phyloP scores from a whole-genome alignment of 30 jellyfish, hydroid and myxozoan genomes.

The Chrysaora quinquecirrha region DNA sequence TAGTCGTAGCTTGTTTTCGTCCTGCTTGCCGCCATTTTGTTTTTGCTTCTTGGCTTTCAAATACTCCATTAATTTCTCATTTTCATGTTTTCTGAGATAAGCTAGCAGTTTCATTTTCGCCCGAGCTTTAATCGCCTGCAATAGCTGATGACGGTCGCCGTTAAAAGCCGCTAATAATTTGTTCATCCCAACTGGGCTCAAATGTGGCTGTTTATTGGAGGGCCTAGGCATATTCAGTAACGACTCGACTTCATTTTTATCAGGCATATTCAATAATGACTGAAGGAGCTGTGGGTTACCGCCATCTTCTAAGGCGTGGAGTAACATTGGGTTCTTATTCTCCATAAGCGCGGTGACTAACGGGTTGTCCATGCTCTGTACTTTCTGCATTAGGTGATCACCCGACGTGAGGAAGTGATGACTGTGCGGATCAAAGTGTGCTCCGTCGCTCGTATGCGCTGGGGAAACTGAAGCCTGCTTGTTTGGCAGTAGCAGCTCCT shows the following conservation, averaged over 20 bases:
- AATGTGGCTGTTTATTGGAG: neutral
- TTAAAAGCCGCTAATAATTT: slow-evolving; percentile 55
- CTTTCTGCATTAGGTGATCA: slow-evolving; percentile 34
- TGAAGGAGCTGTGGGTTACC: slow-evolving; percentile 64
- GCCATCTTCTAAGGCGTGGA: slow-evolving; percentile 44
- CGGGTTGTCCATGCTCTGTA: slow-evolving; percentile 44
- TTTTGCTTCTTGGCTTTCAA: slow-evolving; percentile 60
- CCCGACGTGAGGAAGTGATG: slow-evolving; percentile 38
- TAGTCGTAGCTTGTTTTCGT: neutral
- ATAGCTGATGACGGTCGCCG: slow-evolving; percentile 37
- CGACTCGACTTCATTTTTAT: too few species aligned
- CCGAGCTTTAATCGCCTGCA: slow-evolving; percentile 48
- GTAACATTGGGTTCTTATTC: slow-evolving; percentile 58
- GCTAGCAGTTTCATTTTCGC: slow-evolving; percentile 44
- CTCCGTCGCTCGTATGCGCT: slow-evolving; percentile 28
- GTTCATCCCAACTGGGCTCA: neutral
- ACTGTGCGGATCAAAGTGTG: slow-evolving; percentile 7
- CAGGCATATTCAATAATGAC: slow-evolving; percentile 18
- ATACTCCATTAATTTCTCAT: slow-evolving; percentile 31
- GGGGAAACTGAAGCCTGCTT: slow-evolving; percentile 18
- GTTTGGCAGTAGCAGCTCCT: slow-evolving; percentile 22
- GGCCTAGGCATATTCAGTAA: slow-evolving; percentile 7
- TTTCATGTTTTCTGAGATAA: slow-evolving; percentile 13
- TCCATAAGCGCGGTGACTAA: slow-evolving; percentile 34
- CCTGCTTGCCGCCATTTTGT: slow-evolving; percentile 27